Percentiles rank a stretch among this genome's conserved stretches.
phyloP scores from a whole-genome alignment of 2,113 vertebrate genomes.

The Cavia aperea region DNA sequence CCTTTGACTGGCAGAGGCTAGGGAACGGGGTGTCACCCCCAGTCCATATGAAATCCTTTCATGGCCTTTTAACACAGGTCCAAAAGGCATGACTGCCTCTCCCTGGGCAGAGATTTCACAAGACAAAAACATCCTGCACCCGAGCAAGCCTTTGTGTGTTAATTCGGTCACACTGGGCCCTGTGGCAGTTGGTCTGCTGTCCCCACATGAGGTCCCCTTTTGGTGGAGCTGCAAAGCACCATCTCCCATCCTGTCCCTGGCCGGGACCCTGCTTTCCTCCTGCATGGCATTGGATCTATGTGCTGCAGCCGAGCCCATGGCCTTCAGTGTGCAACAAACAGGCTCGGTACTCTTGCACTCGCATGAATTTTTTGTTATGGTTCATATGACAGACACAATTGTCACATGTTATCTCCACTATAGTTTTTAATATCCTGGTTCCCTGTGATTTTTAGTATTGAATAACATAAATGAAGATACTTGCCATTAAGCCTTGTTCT shows the following conservation, averaged over 20 bases:
- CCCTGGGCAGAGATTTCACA: background rate
- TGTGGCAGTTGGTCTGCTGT: background rate
- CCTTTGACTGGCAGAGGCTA: background rate
- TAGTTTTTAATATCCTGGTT: background rate
- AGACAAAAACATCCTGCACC: background rate
- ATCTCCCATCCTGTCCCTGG: background rate
- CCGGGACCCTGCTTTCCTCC: background rate
- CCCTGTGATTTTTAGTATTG: background rate
- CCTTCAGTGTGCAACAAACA: background rate
- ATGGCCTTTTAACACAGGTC: background rate
- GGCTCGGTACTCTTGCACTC: background rate
- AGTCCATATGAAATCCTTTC: background rate
- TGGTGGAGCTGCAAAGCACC: background rate
- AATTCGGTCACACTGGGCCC: background rate
- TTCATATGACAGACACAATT: background rate
- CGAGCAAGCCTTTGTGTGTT: background rate
- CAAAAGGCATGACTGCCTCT: background rate
- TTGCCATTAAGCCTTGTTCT: conserved; percentile 86
- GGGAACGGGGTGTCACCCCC: background rate
- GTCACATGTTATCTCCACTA: background rate
- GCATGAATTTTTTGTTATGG: background rate
- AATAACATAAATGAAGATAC: conserved; percentile 64
- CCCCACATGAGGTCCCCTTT: background rate
- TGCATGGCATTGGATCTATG: background rate
- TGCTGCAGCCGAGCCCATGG: background rate